Conservation (phyloP, 2,113 vertebrate species). For the Scartelaos histophorus region DNA sequence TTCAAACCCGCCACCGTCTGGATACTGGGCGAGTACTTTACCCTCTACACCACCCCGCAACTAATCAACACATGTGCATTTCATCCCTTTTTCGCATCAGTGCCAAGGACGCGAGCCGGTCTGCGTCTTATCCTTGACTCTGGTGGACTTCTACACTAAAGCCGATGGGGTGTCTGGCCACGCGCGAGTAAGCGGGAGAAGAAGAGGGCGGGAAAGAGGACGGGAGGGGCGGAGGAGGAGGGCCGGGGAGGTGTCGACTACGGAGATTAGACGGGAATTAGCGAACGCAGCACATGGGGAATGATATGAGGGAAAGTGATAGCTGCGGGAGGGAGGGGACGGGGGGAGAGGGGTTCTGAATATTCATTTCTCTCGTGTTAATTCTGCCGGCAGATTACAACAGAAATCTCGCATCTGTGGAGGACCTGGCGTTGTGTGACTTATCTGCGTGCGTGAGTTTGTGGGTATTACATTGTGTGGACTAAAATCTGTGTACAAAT, state of each 20-base stretch:
- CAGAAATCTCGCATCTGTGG: slow-evolving; percentile 54
- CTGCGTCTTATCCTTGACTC: slow-evolving; percentile 31
- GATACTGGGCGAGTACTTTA: neutral
- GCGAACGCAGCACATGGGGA: slow-evolving; percentile 38
- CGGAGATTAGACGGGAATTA: slow-evolving; percentile 69
- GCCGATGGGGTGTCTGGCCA: slow-evolving; percentile 7
- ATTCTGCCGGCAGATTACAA: slow-evolving; percentile 59
- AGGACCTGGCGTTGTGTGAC: slow-evolving; percentile 26
- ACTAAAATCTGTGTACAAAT: too few relatives aligned
- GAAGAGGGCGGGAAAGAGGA: slow-evolving; percentile 13
- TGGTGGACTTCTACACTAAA: slow-evolving; percentile 30
- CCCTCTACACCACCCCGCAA: neutral
- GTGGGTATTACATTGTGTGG: too few relatives aligned
- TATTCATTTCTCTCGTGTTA: slow-evolving; percentile 63
- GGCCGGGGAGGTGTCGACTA: slow-evolving; percentile 67
- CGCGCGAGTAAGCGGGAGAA: slow-evolving; percentile 15
- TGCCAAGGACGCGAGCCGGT: neutral
- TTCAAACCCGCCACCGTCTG: too few relatives aligned
- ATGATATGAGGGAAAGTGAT: slow-evolving; percentile 7
- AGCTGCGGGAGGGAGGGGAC: neutral
- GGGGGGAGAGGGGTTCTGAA: slow-evolving; percentile 38
- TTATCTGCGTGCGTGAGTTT: neutral
- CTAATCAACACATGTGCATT: neutral
- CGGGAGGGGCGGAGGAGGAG: slow-evolving; percentile 58
- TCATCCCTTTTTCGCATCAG: slow-evolving; percentile 9